Base-by-base conservation (phyloP, 2,888 invertebrate species). In the Sepioteuthis lessoniana region DNA sequence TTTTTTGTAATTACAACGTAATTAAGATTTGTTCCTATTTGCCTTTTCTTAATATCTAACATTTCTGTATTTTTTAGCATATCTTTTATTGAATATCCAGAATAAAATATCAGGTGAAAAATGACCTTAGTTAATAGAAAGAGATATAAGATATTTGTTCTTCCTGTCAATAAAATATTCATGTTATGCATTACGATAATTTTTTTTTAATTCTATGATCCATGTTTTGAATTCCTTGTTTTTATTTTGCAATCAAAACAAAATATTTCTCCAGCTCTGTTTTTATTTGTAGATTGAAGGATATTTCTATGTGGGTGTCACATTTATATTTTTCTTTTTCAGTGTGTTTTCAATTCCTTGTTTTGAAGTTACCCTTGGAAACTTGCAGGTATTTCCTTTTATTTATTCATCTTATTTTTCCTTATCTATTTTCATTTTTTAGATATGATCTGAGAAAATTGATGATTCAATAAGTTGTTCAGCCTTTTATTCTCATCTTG, bases 261-360 rank as follows among this genome's bases (percentile, higher is more conserved):
- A 35, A 76, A 35, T 76, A 76, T 76, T 76, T 76, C 35, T 76
- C n/a, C 13, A 35, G 16, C 16, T n/a, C 0, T 35, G n/a, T 35
- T 76, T 76, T n/a, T 76, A 16, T 35, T 35, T 35, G n/a, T 76
- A 35, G 16, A n/a, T 76, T 25, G 25, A 55, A 55, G 55, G 28
- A 55, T 21, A 28, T 7, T 55, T n/a, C 13, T 76, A 76, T 76
- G n/a, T 13, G 16, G 13, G 16, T 76, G 76, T 25, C 35, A 76
- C n/a, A 3, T 46, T 46, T 47, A n/a, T 46, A 10, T 35, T 92
- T 46, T 42, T 92, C 19, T 92, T 47, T 92, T 92, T 38, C 92
- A 92, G 92, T 7, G 92, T 92, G 4, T 92, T 92, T 42, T 92
- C 92, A 46, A 31, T 92, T 47, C 92, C 92, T 92, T 92, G 92